Base-by-base conservation (phyloP, 2,888 invertebrate species). In the Biston stratarius region DNA sequence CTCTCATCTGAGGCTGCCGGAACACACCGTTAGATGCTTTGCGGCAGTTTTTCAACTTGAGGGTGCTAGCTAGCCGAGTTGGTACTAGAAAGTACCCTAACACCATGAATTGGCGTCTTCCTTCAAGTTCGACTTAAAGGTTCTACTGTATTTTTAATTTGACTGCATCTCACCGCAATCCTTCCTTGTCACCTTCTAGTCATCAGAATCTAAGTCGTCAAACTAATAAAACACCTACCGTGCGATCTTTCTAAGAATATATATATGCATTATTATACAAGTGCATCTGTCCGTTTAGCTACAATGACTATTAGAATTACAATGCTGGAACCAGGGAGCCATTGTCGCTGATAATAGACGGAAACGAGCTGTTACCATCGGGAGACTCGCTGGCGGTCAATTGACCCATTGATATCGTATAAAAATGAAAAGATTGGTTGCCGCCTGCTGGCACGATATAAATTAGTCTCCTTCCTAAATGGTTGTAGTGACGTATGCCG, bases 341-440 rank as follows among this genome's bases (percentile, higher is more conserved):
- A 61, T 66, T 61, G 57, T 61, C 24, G 48, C n/a, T 24, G 36
- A 34, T 44, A 57, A 61, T 45, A 45, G 51, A 47, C 66, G 66
- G 66, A 66, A 57, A 40, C 40, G 7, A 45, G 24, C 51, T 14
- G 56, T 66, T 66, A 66, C 61, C 45, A 56, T 66, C 66, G 38
- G 49, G 34, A 52, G 56, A 57, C 51, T 57, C 52, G 58, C 33
- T 53, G 40, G 40, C 51, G 45, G n/a, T 55, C 66, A 66, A 66
- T 66, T 61, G 66, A 66, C 57, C 66, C 47, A 66, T 66, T 66
- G 66, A 66, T 66, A 66, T 56, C 36, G 61, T 66, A 66, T 65
- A 56, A 65, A 66, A 61, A 61, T 60, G 44, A 45, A 57, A 61
- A 61, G 51, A 61, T 57, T 61, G 38, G 33, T n/a, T 34, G 42